Percentiles rank a stretch among this genome's conserved stretches.
Conservation (phyloP, 2,113 vertebrate species). For the rat (Rattus norvegicus) region GRCr8 NC_086031.1:77156501-77157000, state of each 20-base stretch:
- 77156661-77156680: neutral
- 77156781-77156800: neutral
- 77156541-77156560: too few species aligned
- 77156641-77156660: neutral
- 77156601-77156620: neutral
- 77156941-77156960: neutral
- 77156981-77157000: neutral
- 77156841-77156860: neutral
- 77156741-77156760: neutral
- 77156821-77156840: too few species aligned
- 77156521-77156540: too few species aligned
- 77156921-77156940: too few species aligned
- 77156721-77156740: neutral
- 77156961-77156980: neutral
- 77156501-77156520: too few species aligned
- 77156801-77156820: neutral
- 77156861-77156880: neutral
- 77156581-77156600: neutral
- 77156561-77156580: too few species aligned
- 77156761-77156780: neutral
- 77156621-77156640: slow-evolving; percentile 10
- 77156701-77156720: neutral
- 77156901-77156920: neutral
- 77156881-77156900: neutral
- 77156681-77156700: slow-evolving; percentile 35